Evolutionary conservation across 2,888 invertebrate genomes (phyloP).

Genomic region (Eurytoma adleriae): DNA sequence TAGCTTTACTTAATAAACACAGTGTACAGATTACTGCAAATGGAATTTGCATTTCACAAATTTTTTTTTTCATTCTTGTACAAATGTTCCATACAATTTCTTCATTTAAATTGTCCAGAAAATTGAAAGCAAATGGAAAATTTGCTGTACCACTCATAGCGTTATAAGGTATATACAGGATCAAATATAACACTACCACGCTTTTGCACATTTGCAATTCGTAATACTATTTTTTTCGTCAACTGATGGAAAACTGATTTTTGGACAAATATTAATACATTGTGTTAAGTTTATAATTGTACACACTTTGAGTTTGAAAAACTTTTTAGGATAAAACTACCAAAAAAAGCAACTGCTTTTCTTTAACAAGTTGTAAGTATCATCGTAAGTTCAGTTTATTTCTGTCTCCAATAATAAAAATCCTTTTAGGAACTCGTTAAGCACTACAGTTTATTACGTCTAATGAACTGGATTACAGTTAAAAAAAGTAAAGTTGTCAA

Average conservation of each 20-base stretch:
- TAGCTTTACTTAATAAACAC: constrained; percentile 35
- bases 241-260: constrained; percentile 28
- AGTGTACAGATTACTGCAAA: constrained; percentile 37
- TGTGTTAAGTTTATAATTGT: constrained; percentile 19
- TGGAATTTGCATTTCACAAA: constrained; percentile 24
- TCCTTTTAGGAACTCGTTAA: constrained; percentile 31
- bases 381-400: neutral
- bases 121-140: constrained; percentile 29
- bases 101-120: constrained; percentile 28
- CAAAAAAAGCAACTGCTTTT: constrained; percentile 4
- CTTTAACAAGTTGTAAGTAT: constrained; percentile 16
- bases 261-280: constrained; percentile 39
- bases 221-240: constrained; percentile 20
- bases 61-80: constrained; percentile 33
- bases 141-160: constrained; percentile 34
- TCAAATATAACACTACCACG: constrained; percentile 41
- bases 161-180: constrained; percentile 45
- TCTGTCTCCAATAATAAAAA: constrained; percentile 8
- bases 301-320: constrained; percentile 25
- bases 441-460: constrained; percentile 17
- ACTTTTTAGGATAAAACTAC: neutral
- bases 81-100: constrained; percentile 38
- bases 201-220: constrained; percentile 38
- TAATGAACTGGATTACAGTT: neutral
- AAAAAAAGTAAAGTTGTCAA: constrained; percentile 24